Evolutionary conservation across 64 coral and sea anemone species (phyloP), one percentile per base, ranked within the genome.

Genomic region (Cladopsammia gracilis): DNA sequence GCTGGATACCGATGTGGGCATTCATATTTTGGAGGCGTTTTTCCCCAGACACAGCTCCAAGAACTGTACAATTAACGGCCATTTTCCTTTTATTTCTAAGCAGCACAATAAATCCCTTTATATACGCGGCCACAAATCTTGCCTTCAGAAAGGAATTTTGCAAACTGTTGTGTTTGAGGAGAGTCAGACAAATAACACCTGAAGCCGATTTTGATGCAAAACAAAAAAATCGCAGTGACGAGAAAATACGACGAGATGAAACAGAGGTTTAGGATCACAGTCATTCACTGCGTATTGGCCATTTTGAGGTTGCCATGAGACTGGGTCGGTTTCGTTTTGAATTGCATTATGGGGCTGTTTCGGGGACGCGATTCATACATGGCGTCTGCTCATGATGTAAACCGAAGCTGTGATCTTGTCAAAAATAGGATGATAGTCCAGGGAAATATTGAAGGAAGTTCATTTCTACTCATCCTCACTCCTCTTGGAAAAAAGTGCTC

Each of bases 1-100:
- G 75, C 22, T 77, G 75, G 75, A 45, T 77, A 24, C 75, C 75
- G 8, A 77, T 77, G 75, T 77, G 75, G 75, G 50, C 18, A 8
- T 77, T 57, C 16, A 14, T 56, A 13, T 57, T 77, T 25, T 77
- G 75, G 75, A 77, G 25, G 75, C 75, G 75, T 0, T 77, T 77
- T 25, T 56, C 20, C 11, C 75, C 48, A 7, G 50, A 77, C 3
- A 56, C 75, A 24, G 50, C 50, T 54, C 75, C 75, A 9, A 49
- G 75, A 25, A 8, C 5, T 11, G 25, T 56, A 54, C 48, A 77
- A 48, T 26, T 57, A 54, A 10, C 12, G 22, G 75, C 23, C 1
- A 77, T 56, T 4, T 25, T 54, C 13, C 23, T 77, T 3, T 54
- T 77, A 11, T 77, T 77, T 77, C n/a, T 77, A 12, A 77, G 75